Evolutionary conservation across 2,888 invertebrate species (phyloP), one percentile per base, ranked within the genome.

Genomic region (Agonopterix subpropinquella): DNA sequence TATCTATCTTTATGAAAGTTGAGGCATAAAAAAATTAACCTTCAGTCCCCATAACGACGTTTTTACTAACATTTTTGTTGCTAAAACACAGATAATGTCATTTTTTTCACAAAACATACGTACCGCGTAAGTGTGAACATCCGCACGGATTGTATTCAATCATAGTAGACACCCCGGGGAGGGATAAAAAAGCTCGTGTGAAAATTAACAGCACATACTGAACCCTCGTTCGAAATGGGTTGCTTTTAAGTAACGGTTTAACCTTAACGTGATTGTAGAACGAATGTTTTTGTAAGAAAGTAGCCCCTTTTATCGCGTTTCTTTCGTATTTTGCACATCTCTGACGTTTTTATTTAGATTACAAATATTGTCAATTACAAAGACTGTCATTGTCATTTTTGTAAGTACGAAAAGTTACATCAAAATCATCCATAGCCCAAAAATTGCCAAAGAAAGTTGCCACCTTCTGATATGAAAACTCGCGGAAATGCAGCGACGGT

Each of bases 81-180:
- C 62, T 61, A 64, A 69, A 72, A 70, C 62, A 62, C 51, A 53
- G 64, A 61, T 65, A 64, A 53, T 48, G 53, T 28, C 62, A 63
- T 68, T 55, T 48, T 48, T 45, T 35, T 44, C 53, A 57, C 53
- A 63, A 62, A 57, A 41, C 28, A 51, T 39, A 46, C 48, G 39
- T 39, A 46, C 48, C 41, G 49, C 58, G 57, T 41, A 11, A 11
- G 11, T 11, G 47, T 28, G 36, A 46, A 65, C 74, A 76, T 71
- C 71, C 70, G 67, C 59, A 57, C 64, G 62, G 66, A 63, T 70
- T 72, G 74, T 71, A 67, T 78, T 80, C 73, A 80, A 83, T 83
- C 77, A 80, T 73, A 62, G 57, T 56, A 55, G 58, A 53, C 60
- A 61, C 71, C 57, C 63, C 10, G 55, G 70, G 70, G 70, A 65